Conservation (phyloP, 2,888 invertebrate species). For the Mycogona germanica region DNA sequence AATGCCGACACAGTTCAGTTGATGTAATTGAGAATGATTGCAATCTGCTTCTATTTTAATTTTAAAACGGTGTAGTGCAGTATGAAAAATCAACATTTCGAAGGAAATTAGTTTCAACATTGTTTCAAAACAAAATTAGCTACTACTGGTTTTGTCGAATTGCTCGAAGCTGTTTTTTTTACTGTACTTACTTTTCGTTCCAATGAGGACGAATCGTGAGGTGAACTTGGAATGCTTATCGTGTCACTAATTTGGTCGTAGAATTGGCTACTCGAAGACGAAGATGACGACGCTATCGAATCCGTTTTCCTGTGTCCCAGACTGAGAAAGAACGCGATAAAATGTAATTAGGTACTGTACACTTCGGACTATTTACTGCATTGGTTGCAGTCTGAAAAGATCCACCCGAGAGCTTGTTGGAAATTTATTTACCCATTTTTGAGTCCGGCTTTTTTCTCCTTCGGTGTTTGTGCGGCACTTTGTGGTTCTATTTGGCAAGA, state of each 20-base stretch:
- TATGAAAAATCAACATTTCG: too few species aligned
- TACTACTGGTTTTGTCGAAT: not conserved
- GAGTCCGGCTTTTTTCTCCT: slow-evolving; percentile 25
- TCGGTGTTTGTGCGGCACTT: slow-evolving; percentile 21
- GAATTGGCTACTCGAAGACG: slow-evolving; percentile 56
- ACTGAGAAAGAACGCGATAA: too few species aligned
- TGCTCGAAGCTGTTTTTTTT: too few species aligned
- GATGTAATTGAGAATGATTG: too few species aligned
- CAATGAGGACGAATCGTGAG: slow-evolving; percentile 46
- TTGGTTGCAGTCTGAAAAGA: not conserved
- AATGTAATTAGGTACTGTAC: too few species aligned
- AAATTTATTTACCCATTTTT: slow-evolving; percentile 25
- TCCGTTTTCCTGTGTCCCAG: slow-evolving; percentile 78
- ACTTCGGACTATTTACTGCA: too few species aligned
- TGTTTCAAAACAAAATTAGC: too few species aligned
- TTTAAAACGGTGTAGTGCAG: too few species aligned
- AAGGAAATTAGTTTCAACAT: too few species aligned
- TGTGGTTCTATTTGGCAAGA: slow-evolving; percentile 76
- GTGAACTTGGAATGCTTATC: slow-evolving; percentile 20
- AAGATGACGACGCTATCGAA: slow-evolving; percentile 78
- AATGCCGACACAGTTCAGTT: too few species aligned
- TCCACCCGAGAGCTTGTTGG: not conserved
- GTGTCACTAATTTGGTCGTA: slow-evolving; percentile 50
- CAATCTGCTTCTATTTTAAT: too few species aligned
- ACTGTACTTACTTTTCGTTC: slow-evolving; percentile 48